A percentile compares a stretch with the other conserved stretches of the same genome.
These are phyloP conservation scores for Apotomis capreana DNA, from an alignment of 2,888 invertebrate species.

Conservation along the genomic window DNA sequence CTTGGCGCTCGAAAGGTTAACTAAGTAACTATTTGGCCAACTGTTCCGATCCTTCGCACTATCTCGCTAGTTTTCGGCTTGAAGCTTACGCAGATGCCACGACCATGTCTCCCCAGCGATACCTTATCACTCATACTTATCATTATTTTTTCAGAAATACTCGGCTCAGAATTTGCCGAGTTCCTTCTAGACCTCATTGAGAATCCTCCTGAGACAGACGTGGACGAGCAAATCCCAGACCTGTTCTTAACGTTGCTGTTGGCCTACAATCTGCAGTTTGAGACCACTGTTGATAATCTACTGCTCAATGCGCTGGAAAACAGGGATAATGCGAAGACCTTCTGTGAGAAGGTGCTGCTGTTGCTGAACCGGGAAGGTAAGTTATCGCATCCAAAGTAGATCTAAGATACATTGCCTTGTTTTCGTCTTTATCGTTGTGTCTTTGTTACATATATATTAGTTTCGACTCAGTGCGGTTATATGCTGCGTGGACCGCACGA, in stretches of 20 bases:
- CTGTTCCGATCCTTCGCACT: too few species aligned
- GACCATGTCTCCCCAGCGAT: too few species aligned
- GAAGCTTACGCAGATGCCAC: too few species aligned
- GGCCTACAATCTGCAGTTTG: constrained; percentile 95
- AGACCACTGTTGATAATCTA: constrained; percentile 86
- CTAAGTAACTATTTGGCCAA: too few species aligned
- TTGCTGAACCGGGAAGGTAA: constrained; percentile 95
- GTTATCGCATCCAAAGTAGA: constrained; percentile 1
- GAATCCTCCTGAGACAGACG: constrained; percentile 89
- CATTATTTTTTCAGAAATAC: constrained; percentile 85
- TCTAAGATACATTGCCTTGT: neutral
- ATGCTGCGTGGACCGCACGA: too few species aligned
- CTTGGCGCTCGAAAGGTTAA: too few species aligned
- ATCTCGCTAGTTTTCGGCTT: too few species aligned
- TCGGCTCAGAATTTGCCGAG: constrained; percentile 91
- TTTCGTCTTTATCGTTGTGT: neutral
- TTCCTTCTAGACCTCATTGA: constrained; percentile 93
- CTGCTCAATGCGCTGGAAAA: constrained; percentile 88
- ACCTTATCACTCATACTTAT: too few species aligned
- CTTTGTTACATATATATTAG: too few species aligned
- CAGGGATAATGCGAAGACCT: constrained; percentile 89
- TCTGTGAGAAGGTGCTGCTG: constrained; percentile 94
- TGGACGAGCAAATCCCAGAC: constrained; percentile 93
- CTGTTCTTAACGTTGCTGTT: constrained; percentile 92
- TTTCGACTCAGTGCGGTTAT: too few species aligned